These are phyloP conservation scores for Morpho helenor DNA, from an alignment of 2,888 invertebrate genomes.

Conservation along the genomic window DNA sequence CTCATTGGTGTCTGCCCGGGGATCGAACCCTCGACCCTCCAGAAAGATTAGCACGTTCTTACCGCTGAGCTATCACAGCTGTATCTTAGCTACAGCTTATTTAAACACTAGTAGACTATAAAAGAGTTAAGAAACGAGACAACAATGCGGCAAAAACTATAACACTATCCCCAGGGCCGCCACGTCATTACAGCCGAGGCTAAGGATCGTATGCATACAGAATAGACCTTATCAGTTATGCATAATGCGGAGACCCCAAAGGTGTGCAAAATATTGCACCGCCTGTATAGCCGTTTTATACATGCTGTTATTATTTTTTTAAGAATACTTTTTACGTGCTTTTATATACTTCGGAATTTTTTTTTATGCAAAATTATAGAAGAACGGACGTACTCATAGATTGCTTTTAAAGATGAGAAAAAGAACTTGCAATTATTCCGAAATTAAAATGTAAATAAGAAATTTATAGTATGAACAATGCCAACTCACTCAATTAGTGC, in stretches of 20 bases:
- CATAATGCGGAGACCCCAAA: conserved; percentile 78
- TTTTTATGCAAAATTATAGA: no score
- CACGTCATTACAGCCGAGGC: conserved; percentile 62
- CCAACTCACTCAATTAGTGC: no score
- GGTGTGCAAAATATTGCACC: conserved; percentile 76
- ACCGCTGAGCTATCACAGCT: no score
- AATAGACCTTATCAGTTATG: conserved; percentile 78
- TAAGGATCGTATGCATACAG: conserved; percentile 79
- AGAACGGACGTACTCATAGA: no score
- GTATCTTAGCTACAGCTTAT: no score
- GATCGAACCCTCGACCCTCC: no score
- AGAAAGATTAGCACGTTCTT: no score
- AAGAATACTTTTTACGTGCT: background rate
- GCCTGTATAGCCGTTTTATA: conserved; percentile 37
- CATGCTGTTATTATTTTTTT: conserved; percentile 30
- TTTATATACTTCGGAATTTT: background rate
- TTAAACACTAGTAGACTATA: background rate
- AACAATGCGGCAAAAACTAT: conserved; percentile 38
- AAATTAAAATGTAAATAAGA: no score
- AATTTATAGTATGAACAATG: no score
- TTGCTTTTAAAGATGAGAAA: no score
- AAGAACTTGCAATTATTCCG: no score
- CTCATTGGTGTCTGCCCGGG: no score
- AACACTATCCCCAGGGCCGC: conserved; percentile 48
- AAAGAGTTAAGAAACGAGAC: conserved; percentile 29